Conservation (phyloP, 2,797 vertebrate genomes). For the Trachurus trachurus region DNA sequence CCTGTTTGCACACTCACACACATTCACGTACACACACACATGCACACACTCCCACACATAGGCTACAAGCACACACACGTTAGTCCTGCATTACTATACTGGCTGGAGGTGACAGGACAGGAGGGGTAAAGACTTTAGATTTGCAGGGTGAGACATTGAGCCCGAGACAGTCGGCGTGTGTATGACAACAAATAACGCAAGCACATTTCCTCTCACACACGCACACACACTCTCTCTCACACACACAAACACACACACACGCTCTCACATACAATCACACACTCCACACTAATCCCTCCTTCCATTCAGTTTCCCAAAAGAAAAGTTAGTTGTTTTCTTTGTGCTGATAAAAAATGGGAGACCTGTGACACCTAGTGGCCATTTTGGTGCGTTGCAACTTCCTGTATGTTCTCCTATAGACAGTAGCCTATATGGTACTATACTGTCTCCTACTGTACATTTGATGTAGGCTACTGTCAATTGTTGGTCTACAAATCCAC, state of each 20-base stretch:
- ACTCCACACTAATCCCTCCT: conserved; percentile 32
- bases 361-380: conserved; percentile 15
- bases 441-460: too few relatives aligned
- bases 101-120: background rate
- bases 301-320: background rate
- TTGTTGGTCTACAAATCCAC: too few relatives aligned
- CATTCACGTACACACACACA: background rate
- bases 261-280: conserved; percentile 6
- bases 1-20: background rate
- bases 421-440: too few relatives aligned
- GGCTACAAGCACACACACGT: background rate
- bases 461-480: too few relatives aligned
- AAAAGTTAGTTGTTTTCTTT: background rate
- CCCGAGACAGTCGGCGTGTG: background rate
- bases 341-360: background rate
- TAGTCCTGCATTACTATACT: too few relatives aligned
- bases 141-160: background rate
- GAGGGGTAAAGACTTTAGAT: too few relatives aligned
- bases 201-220: conserved; percentile 24
- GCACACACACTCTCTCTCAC: background rate
- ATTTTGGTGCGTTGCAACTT: background rate
- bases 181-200: conserved; percentile 7
- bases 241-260: conserved; percentile 17
- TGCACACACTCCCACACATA: background rate
- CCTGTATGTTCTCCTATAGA: too few relatives aligned